These are phyloP conservation scores for Trachythela sp. DNA, from an alignment of 64 coral and sea anemone species.

Conservation along the genomic window DNA sequence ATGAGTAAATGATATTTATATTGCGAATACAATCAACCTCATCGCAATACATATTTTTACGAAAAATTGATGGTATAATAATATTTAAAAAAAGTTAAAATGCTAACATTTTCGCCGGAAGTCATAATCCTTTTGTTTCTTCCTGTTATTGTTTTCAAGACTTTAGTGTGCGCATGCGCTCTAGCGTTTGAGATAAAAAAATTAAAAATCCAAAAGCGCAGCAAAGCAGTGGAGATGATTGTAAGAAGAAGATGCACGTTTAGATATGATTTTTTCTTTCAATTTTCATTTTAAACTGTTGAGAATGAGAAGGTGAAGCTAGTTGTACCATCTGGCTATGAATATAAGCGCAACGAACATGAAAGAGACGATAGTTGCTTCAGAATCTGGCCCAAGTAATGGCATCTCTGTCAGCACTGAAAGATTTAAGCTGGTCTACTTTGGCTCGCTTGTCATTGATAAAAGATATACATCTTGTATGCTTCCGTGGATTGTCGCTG, in stretches of 20 bases:
- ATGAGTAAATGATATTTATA: no score
- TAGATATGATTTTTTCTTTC: background rate
- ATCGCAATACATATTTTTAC: no score
- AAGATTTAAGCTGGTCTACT: background rate
- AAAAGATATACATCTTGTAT: conserved; percentile 23
- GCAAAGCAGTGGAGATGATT: background rate
- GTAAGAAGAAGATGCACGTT: background rate
- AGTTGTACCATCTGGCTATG: background rate
- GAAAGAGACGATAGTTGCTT: background rate
- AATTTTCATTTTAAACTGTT: background rate
- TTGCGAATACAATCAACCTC: no score
- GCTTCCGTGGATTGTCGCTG: conserved; percentile 23
- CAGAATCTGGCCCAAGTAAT: background rate
- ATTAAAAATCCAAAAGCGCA: background rate
- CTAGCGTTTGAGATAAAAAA: background rate
- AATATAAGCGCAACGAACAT: background rate
- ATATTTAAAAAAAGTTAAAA: no score
- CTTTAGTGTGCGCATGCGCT: background rate
- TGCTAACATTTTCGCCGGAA: background rate
- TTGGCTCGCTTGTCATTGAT: background rate
- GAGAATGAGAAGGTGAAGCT: background rate
- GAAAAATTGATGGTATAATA: no score
- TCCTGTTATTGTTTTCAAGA: background rate
- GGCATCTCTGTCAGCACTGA: background rate
- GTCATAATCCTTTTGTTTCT: background rate